A percentile compares a stretch with the other conserved stretches of the same genome.
Conservation (phyloP, 1,140 invertebrate genomes). For the Brachionus calyciflorus region DNA sequence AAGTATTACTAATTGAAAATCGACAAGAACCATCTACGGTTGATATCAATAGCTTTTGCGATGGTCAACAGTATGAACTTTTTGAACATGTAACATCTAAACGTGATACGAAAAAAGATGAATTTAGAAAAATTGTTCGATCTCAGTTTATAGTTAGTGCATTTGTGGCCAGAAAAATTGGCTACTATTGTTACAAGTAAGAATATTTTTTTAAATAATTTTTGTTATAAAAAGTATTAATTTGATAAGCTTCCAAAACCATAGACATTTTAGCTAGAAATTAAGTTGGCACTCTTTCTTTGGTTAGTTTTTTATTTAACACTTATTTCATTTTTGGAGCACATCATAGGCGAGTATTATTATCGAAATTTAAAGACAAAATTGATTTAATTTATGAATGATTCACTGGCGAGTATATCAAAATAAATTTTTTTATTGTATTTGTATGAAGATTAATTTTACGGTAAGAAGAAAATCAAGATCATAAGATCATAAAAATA, state of each 20-base stretch:
- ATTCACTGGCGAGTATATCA: too few relatives aligned
- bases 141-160: constrained; percentile 10
- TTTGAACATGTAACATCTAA: constrained; percentile 16
- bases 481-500: too few relatives aligned
- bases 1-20: neutral
- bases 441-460: too few relatives aligned
- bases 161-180: neutral
- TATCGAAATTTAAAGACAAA: too few relatives aligned
- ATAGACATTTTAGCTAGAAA: too few relatives aligned
- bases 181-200: constrained; percentile 45
- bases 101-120: neutral
- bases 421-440: too few relatives aligned
- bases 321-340: too few relatives aligned
- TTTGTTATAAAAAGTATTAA: neutral
- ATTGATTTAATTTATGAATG: too few relatives aligned
- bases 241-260: neutral
- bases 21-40: neutral
- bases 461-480: too few relatives aligned
- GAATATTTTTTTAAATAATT: neutral
- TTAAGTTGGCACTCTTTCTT: too few relatives aligned
- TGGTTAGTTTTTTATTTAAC: too few relatives aligned
- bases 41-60: constrained; percentile 1
- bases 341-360: too few relatives aligned
- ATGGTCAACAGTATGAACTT: constrained; percentile 35
- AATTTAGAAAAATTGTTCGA: constrained; percentile 10